Conservation (phyloP, 2,113 vertebrate genomes). For the Oryzias melastigma region DNA sequence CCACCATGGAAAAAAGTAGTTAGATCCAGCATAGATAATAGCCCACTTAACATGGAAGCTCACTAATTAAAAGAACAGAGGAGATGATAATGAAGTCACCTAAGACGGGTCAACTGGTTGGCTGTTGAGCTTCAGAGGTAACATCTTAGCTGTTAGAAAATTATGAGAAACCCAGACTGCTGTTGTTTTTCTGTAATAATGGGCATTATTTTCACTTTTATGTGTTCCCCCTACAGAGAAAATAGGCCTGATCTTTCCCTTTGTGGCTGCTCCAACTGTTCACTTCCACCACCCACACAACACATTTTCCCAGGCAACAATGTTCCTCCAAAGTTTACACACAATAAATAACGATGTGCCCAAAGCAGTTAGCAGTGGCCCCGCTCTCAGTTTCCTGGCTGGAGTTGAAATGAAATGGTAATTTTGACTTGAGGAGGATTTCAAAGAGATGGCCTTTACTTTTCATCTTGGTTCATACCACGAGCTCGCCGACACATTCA, state of each 20-base stretch:
- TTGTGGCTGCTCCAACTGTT: constrained; percentile 81
- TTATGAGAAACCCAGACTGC: constrained; percentile 71
- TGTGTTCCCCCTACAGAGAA: constrained; percentile 80
- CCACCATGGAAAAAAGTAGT: constrained; percentile 48
- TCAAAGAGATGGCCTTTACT: constrained; percentile 78
- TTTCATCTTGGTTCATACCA: constrained; percentile 78
- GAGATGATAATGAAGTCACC: constrained; percentile 35
- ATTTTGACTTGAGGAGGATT: constrained; percentile 85
- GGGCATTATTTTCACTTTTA: constrained; percentile 77
- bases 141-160: constrained; percentile 65
- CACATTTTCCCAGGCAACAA: constrained; percentile 80
- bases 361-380: constrained; percentile 77
- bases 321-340: constrained; percentile 82
- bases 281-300: constrained; percentile 82
- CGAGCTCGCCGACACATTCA: constrained; percentile 75
- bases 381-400: constrained; percentile 78
- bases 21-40: constrained; percentile 60
- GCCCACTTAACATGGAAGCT: constrained; percentile 56
- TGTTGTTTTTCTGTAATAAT: constrained; percentile 80
- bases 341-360: constrained; percentile 83
- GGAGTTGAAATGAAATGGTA: constrained; percentile 83
- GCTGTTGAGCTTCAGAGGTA: constrained; percentile 64
- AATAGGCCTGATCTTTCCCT: constrained; percentile 79
- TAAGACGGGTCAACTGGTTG: constrained; percentile 64
- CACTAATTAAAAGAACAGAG: constrained; percentile 69